Evolutionary conservation across 2,113 vertebrate species (phyloP).

Genomic region (cat (Felis catus)): DNA sequence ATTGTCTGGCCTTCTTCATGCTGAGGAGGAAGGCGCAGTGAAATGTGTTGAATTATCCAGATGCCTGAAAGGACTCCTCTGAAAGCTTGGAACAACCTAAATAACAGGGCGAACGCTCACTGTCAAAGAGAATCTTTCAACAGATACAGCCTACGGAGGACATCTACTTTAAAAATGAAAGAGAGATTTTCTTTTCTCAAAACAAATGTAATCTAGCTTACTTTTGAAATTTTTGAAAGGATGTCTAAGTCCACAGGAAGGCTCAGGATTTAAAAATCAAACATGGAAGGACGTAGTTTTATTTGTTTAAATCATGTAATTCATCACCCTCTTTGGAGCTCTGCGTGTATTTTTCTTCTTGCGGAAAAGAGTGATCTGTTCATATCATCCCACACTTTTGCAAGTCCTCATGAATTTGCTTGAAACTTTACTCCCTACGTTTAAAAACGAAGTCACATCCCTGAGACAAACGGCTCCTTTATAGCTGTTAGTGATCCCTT

Average conservation of each 20-base stretch:
- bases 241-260: conserved; percentile 54
- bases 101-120: not conserved
- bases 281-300: conserved; percentile 33
- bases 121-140: conserved; percentile 55
- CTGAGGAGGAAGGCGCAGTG: conserved; percentile 43
- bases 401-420: conserved; percentile 62
- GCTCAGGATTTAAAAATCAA: conserved; percentile 61
- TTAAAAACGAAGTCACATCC: conserved; percentile 46
- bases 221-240: conserved; percentile 59
- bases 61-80: conserved; percentile 56
- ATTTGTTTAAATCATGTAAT: conserved; percentile 2
- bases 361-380: conserved; percentile 39
- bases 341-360: conserved; percentile 2
- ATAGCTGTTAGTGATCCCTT: conserved; percentile 29
- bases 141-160: not conserved
- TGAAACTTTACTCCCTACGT: conserved; percentile 46
- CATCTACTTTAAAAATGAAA: not conserved
- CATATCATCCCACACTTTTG: not conserved
- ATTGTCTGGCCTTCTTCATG: conserved; percentile 66
- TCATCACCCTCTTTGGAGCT: conserved; percentile 27
- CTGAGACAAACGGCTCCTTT: conserved; percentile 49
- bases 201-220: conserved; percentile 29
- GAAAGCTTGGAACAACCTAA: conserved; percentile 61
- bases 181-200: conserved; percentile 59
- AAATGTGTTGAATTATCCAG: conserved; percentile 72